Conservation (phyloP, 2,888 invertebrate species). For the Scaptomyza caliginosa region DNA sequence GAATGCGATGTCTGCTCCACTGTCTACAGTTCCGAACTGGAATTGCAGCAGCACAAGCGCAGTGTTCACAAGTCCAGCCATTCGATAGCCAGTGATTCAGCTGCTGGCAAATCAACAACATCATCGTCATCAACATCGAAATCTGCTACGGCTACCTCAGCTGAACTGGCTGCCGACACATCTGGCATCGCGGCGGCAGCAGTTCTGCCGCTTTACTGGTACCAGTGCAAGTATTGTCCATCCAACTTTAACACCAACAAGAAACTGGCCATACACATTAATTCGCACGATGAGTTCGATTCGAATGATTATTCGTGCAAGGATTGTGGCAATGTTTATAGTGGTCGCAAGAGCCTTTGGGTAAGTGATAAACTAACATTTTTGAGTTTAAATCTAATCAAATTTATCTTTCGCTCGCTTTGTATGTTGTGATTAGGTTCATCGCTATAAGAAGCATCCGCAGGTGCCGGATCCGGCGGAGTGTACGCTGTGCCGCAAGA, state of each 20-base stretch:
- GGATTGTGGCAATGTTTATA: conserved; percentile 84
- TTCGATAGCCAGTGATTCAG: not conserved
- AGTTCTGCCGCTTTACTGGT: conserved; percentile 80
- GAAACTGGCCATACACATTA: conserved; percentile 84
- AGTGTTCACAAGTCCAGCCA: conserved; percentile 75
- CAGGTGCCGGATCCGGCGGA: conserved; percentile 83
- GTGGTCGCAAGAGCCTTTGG: conserved; percentile 84
- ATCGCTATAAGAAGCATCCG: conserved; percentile 84
- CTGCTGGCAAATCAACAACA: not conserved
- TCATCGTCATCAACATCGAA: conserved; percentile 5
- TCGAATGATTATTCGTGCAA: conserved; percentile 84
- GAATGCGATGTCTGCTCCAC: conserved; percentile 84
- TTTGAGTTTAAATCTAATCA: not conserved
- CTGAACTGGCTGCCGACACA: conserved; percentile 31
- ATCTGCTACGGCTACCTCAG: conserved; percentile 26
- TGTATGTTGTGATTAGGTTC: conserved; percentile 63
- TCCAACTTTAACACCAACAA: conserved; percentile 84
- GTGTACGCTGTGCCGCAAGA: conserved; percentile 83
- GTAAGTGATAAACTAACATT: conserved; percentile 69
- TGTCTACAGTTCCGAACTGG: conserved; percentile 82
- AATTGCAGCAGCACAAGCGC: conserved; percentile 81
- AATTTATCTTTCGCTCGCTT: too few relatives aligned
- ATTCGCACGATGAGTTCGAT: conserved; percentile 84
- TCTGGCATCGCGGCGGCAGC: conserved; percentile 1
- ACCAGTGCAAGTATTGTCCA: conserved; percentile 84